phyloP scores from a whole-genome alignment of 1,140 invertebrate species.

The Stegodyphus dumicola region DNA sequence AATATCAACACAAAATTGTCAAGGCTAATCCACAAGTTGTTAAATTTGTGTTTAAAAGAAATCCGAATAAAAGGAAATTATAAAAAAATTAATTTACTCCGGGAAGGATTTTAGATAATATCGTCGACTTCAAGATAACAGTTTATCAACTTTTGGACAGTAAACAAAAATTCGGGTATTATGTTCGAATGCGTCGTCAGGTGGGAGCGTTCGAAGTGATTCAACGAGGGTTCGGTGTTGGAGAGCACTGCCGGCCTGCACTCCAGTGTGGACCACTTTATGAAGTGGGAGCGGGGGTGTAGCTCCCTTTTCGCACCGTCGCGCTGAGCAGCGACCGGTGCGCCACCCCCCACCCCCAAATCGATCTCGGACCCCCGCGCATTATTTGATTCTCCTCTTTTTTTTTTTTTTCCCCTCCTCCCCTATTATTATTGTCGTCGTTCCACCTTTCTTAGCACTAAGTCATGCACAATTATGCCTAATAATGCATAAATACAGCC shows the following conservation, averaged over 20 bases:
- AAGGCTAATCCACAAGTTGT: too few relatives aligned
- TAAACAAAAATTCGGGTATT: neutral
- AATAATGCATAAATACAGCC: neutral
- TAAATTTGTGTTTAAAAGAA: too few relatives aligned
- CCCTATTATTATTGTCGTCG: neutral
- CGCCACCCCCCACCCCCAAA: constrained; percentile 39
- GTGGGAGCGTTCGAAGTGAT: neutral
- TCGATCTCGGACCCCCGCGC: constrained; percentile 43
- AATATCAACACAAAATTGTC: too few relatives aligned
- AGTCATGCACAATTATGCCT: neutral
- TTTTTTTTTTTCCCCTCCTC: constrained; percentile 4
- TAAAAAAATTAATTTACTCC: too few relatives aligned
- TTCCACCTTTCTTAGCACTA: neutral
- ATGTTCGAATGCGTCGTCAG: neutral
- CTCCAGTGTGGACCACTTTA: constrained; percentile 24
- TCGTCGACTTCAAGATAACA: neutral
- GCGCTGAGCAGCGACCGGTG: constrained; percentile 39
- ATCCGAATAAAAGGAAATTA: too few relatives aligned
- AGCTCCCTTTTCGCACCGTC: constrained; percentile 35
- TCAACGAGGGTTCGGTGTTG: constrained; percentile 4
- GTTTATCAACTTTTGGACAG: neutral
- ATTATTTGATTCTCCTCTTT: neutral
- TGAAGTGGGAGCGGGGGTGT: constrained; percentile 42
- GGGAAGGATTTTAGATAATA: neutral
- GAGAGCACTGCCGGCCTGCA: constrained; percentile 2